Percentiles rank a stretch among this genome's conserved stretches.
Evolutionary conservation across 2,888 invertebrate genomes (phyloP).

Genomic region (Plebejus anna): DNA sequence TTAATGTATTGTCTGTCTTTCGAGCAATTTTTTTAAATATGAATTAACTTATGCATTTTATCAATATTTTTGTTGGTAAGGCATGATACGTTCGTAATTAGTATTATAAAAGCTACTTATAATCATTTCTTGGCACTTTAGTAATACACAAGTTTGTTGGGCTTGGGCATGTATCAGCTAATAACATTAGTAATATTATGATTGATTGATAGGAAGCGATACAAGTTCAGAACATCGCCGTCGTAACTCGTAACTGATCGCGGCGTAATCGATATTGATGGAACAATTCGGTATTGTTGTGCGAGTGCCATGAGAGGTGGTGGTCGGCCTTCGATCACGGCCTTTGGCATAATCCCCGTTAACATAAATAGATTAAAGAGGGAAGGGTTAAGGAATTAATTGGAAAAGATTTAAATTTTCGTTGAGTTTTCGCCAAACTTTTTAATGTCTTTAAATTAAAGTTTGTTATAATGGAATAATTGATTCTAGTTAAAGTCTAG

Average conservation of each 20-base stretch:
- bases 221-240: neutral
- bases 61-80: too few species aligned
- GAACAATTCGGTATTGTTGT: constrained; percentile 26
- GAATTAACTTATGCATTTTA: too few species aligned
- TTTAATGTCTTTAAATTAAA: neutral
- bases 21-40: too few species aligned
- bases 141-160: neutral
- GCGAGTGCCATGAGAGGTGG: neutral
- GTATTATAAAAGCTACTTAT: too few species aligned
- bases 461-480: neutral
- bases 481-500: neutral
- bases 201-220: constrained; percentile 21
- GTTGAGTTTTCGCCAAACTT: neutral
- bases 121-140: too few species aligned
- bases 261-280: constrained; percentile 26
- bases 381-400: neutral
- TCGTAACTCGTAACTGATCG: neutral
- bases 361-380: constrained; percentile 18
- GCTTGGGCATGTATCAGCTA: neutral
- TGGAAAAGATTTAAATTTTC: neutral
- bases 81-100: too few species aligned
- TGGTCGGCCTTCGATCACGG: neutral
- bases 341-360: constrained; percentile 25
- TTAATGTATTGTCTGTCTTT: too few species aligned
- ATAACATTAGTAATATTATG: constrained; percentile 11